A percentile compares a stretch with the other conserved stretches of the same genome.
phyloP scores from a whole-genome alignment of 1,140 invertebrate species.

The Drosophila nigrodunni region DNA sequence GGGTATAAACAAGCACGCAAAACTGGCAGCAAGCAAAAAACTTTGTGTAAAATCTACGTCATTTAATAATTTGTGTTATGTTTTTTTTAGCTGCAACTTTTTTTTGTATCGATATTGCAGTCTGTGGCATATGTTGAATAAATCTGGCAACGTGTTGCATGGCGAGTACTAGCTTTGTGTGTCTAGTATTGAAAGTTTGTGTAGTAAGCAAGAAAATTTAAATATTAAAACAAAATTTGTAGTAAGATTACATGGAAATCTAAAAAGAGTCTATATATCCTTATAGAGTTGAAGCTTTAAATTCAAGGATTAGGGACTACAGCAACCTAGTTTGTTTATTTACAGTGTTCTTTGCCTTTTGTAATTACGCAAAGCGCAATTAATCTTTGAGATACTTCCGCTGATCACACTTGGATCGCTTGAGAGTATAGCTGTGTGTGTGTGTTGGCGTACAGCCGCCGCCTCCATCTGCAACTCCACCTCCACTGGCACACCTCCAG shows the following conservation, averaged over 20 bases:
- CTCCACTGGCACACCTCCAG: conserved; percentile 26
- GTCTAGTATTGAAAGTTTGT: no score
- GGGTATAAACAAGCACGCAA: conserved; percentile 21
- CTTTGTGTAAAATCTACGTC: conserved; percentile 33
- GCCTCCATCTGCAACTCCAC: neutral
- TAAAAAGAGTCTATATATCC: no score
- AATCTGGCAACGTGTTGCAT: conserved; percentile 59
- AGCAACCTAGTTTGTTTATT: no score
- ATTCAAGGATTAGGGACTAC: no score
- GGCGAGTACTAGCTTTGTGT: conserved; percentile 10
- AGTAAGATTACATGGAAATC: no score
- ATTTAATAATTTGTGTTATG: conserved; percentile 60
- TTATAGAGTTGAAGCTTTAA: no score
- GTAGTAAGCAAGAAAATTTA: no score
- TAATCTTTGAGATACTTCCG: conserved; percentile 17
- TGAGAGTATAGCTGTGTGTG: neutral
- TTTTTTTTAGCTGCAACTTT: conserved; percentile 2
- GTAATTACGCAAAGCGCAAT: conserved; percentile 47
- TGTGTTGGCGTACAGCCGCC: neutral
- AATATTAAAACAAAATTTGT: no score
- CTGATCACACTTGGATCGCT: neutral
- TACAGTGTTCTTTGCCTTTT: conserved; percentile 17
- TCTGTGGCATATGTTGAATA: conserved; percentile 18
- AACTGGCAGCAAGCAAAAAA: conserved; percentile 29
- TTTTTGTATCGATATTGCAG: conserved; percentile 7